These are phyloP conservation scores for Hirtodrosophila alboralis DNA, from an alignment of 2,888 invertebrate genomes.

Conservation along the genomic window DNA sequence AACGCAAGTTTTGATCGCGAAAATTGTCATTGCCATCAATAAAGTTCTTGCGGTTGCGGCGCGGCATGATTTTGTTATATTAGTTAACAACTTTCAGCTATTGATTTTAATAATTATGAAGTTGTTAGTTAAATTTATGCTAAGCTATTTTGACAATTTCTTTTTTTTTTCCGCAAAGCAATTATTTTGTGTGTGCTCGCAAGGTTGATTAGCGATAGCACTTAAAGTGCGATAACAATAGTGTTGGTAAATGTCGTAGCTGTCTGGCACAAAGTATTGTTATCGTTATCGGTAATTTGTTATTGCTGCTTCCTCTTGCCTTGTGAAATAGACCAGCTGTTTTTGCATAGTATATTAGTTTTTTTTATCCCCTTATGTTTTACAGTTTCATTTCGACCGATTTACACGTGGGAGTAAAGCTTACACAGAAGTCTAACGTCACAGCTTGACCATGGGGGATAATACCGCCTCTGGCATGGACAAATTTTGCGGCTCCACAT, in stretches of 20 bases:
- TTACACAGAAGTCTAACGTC: slow-evolving; percentile 7
- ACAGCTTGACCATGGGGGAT: slow-evolving; percentile 59
- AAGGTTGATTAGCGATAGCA: slow-evolving; percentile 35
- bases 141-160: too few relatives aligned
- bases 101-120: too few relatives aligned
- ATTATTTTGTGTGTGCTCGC: slow-evolving; percentile 5
- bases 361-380: slow-evolving; percentile 36
- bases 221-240: slow-evolving; percentile 14
- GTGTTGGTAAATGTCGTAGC: slow-evolving; percentile 20
- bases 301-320: slow-evolving; percentile 30
- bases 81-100: background rate
- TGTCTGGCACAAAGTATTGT: slow-evolving; percentile 2
- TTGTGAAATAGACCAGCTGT: slow-evolving; percentile 46
- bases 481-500: slow-evolving; percentile 90
- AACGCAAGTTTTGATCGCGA: slow-evolving; percentile 86
- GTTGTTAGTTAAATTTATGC: background rate
- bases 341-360: slow-evolving; percentile 26
- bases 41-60: slow-evolving; percentile 80
- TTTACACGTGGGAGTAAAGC: slow-evolving; percentile 24
- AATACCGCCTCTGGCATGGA: slow-evolving; percentile 87
- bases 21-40: slow-evolving; percentile 87
- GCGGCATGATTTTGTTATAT: slow-evolving; percentile 54
- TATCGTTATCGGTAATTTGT: slow-evolving; percentile 41
- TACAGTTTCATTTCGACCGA: slow-evolving; percentile 16
- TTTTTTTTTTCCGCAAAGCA: background rate